A percentile compares a stretch with the other conserved stretches of the same genome.
Evolutionary conservation across 2,797 vertebrate genomes (phyloP).

Genomic region (Manis javanica): DNA sequence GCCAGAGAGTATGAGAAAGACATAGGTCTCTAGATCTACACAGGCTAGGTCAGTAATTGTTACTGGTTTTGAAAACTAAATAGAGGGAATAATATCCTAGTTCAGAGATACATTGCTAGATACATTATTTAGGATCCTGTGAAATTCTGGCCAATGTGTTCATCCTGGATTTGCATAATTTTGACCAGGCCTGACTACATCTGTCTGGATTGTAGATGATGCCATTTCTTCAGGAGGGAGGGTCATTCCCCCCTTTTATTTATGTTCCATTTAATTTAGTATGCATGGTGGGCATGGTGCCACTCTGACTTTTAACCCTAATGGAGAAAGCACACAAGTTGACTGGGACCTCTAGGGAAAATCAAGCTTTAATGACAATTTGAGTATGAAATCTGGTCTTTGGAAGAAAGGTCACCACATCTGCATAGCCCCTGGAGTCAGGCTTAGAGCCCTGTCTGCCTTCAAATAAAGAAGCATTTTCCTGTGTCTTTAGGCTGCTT

Average conservation of each 20-base stretch:
- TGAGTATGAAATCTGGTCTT: slow-evolving; percentile 97
- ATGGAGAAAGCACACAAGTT: slow-evolving; percentile 86
- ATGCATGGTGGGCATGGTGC: slow-evolving; percentile 90
- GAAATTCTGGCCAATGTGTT: background rate
- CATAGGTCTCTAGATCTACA: background rate
- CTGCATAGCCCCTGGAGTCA: slow-evolving; percentile 95
- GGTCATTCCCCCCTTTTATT: slow-evolving; percentile 86
- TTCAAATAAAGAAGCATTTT: slow-evolving; percentile 89
- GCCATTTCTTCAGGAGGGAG: background rate
- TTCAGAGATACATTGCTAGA: slow-evolving; percentile 9
- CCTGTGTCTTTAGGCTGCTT: slow-evolving; percentile 88
- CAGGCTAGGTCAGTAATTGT: background rate
- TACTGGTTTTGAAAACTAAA: slow-evolving; percentile 34
- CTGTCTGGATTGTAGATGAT: background rate
- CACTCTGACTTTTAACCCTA: slow-evolving; percentile 93
- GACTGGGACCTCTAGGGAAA: slow-evolving; percentile 90
- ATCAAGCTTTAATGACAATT: slow-evolving; percentile 94
- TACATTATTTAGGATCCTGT: background rate
- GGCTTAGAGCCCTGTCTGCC: slow-evolving; percentile 92
- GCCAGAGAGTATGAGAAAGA: background rate
- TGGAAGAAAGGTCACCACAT: slow-evolving; percentile 98
- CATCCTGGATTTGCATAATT: background rate
- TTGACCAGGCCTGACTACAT: background rate
- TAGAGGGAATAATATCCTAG: background rate
- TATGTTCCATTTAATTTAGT: slow-evolving; percentile 89